Evolutionary conservation across 2,797 vertebrate species (phyloP).

Genomic region (Chrosomus eos): DNA sequence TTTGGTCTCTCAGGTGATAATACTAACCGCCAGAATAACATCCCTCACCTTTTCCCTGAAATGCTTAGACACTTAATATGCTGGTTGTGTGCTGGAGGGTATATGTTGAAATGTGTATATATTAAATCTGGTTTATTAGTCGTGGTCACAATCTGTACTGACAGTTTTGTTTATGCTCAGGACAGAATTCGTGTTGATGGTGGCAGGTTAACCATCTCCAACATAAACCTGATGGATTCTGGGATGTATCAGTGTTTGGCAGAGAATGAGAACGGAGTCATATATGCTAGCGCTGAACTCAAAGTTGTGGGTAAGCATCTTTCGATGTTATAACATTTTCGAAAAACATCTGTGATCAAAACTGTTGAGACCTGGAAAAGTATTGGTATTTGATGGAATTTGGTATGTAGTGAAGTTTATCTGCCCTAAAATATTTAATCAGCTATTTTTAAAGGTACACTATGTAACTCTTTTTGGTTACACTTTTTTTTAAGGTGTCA

Average conservation of each 20-base stretch:
- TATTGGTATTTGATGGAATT: neutral
- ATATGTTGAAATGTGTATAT: neutral
- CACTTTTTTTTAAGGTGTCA: no score
- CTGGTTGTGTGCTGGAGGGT: neutral
- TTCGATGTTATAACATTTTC: neutral
- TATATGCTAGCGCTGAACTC: conserved; percentile 79
- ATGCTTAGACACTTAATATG: neutral
- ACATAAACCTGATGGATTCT: conserved; percentile 73
- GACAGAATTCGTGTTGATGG: conserved; percentile 71
- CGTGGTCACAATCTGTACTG: neutral
- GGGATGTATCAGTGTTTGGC: conserved; percentile 83
- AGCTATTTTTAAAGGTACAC: no score
- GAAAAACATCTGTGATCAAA: neutral
- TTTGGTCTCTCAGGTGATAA: conserved; percentile 77
- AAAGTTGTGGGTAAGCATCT: conserved; percentile 79
- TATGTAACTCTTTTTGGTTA: no score
- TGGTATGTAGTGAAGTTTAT: no score
- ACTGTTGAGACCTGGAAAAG: neutral
- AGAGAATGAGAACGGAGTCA: conserved; percentile 72
- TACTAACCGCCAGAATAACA: neutral
- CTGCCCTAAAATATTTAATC: neutral
- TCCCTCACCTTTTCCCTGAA: neutral
- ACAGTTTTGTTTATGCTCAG: conserved; percentile 63
- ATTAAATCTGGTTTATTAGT: neutral
- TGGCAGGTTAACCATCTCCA: conserved; percentile 72